Conservation (phyloP, 2,113 vertebrate genomes). For the Zosterops pallidus region DNA sequence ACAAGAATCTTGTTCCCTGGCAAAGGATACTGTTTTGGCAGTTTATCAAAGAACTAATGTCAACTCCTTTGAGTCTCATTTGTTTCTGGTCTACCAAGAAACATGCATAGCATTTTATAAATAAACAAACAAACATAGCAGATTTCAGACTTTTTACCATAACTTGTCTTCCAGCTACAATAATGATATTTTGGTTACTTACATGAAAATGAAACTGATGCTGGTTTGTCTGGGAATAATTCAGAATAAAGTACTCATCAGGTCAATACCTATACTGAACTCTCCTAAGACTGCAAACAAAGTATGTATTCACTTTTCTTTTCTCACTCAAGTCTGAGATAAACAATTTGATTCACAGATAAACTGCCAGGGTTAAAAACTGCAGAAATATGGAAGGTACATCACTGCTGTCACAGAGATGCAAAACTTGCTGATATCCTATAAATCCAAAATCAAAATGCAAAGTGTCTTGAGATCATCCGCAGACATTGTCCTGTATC, state of each 20-base stretch:
- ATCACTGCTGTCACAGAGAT: not conserved
- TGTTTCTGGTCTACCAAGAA: not conserved
- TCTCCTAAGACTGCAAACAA: not conserved
- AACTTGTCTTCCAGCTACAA: not conserved
- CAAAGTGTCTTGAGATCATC: not conserved
- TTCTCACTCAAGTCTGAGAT: not conserved
- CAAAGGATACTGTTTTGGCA: not conserved
- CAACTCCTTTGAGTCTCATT: not conserved
- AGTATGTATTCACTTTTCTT: not conserved
- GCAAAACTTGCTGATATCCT: not conserved
- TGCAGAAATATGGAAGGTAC: not conserved
- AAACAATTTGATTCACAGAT: not conserved
- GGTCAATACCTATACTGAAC: not conserved
- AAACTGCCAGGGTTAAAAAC: not conserved
- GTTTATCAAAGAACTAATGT: not conserved
- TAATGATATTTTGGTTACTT: not conserved
- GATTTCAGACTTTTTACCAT: not conserved
- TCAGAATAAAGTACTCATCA: not conserved
- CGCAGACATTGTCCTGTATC: not conserved
- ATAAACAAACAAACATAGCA: not conserved
- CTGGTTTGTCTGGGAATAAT: not conserved
- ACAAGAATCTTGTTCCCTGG: not conserved
- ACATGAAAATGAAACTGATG: not conserved
- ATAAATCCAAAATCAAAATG: not conserved
- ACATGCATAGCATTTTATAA: not conserved